Conservation (phyloP, 2,888 invertebrate species). For the Drosophila rubida region DNA sequence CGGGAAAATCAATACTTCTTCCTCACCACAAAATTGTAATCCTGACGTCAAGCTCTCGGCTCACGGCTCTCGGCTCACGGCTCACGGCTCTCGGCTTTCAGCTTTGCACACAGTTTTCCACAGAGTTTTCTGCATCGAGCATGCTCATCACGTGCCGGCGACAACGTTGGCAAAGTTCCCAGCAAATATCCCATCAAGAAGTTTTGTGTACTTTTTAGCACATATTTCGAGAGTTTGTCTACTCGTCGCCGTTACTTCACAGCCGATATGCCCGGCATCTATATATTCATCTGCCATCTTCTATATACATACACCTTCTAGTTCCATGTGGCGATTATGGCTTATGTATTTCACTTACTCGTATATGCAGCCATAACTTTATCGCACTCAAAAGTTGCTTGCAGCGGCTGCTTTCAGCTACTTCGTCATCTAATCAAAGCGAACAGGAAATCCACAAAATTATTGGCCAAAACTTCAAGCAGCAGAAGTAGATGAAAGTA, state of each 20-base stretch:
- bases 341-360: constrained; percentile 26
- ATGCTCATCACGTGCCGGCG: constrained; percentile 71
- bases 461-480: too few species aligned
- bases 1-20: constrained; percentile 65
- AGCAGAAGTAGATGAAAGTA: background rate
- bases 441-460: too few species aligned
- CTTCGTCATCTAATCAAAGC: background rate
- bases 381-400: background rate
- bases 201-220: constrained; percentile 70
- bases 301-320: constrained; percentile 24
- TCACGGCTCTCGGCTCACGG: constrained; percentile 5
- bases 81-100: constrained; percentile 5
- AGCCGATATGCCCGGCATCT: constrained; percentile 30
- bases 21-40: constrained; percentile 54
- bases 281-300: constrained; percentile 16
- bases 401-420: background rate
- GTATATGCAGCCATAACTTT: background rate
- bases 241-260: constrained; percentile 30
- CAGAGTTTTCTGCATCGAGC: constrained; percentile 33
- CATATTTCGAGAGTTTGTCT: constrained; percentile 62
- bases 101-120: constrained; percentile 22
- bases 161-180: constrained; percentile 64
- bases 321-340: constrained; percentile 25
- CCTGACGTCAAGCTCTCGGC: constrained; percentile 44
- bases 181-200: constrained; percentile 63